Evolutionary conservation across 2,113 vertebrate genomes (phyloP).

Genomic region (Xyrauchen texanus): DNA sequence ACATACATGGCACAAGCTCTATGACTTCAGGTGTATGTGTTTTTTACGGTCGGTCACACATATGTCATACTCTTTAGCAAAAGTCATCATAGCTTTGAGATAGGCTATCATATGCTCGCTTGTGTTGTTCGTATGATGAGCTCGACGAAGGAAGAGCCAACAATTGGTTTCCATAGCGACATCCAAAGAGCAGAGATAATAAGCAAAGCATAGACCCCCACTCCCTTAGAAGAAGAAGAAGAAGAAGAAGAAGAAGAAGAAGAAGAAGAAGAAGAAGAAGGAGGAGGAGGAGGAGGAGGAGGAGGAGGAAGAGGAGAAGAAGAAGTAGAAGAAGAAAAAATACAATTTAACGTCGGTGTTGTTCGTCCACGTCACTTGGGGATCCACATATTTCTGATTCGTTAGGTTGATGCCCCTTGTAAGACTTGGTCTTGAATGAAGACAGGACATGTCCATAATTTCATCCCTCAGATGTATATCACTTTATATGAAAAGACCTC

Average conservation of each 20-base stretch:
- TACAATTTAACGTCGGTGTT: slow-evolving; percentile 36
- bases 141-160: slow-evolving; percentile 48
- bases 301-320: too few species aligned
- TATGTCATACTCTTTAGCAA: slow-evolving; percentile 22
- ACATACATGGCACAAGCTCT: neutral
- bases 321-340: neutral
- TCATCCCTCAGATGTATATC: neutral
- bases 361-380: slow-evolving; percentile 12
- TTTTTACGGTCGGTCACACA: neutral
- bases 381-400: slow-evolving; percentile 36
- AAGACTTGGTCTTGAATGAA: neutral
- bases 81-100: slow-evolving; percentile 35
- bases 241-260: too few species aligned
- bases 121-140: slow-evolving; percentile 50
- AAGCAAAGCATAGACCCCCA: slow-evolving; percentile 41
- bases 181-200: slow-evolving; percentile 52
- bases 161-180: slow-evolving; percentile 60
- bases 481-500: neutral
- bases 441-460: neutral
- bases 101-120: slow-evolving; percentile 33
- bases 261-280: too few species aligned
- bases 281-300: too few species aligned
- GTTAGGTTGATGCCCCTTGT: slow-evolving; percentile 13
- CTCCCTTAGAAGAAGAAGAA: slow-evolving; percentile 1
- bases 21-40: neutral